Evolutionary conservation across 1,140 invertebrate species (phyloP).

Genomic region (Apocrypta bakeri): DNA sequence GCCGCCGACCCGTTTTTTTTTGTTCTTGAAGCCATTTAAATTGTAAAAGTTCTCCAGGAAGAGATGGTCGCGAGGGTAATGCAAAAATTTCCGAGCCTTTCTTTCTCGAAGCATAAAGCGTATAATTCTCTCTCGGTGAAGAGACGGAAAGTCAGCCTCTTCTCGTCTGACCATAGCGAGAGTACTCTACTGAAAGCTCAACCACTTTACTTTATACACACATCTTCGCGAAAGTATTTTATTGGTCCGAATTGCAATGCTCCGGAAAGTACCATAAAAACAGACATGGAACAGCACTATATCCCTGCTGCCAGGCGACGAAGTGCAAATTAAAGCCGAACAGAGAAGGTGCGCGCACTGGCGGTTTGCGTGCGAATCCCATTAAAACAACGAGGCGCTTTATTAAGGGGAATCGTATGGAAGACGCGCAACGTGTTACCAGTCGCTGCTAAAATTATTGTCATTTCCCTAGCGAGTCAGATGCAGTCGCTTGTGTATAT

Average conservation of each 20-base stretch:
- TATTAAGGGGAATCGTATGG: background rate
- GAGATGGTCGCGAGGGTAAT: background rate
- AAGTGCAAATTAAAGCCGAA: background rate
- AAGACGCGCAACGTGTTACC: background rate
- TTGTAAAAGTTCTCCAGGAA: background rate
- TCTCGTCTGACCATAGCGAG: background rate
- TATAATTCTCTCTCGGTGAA: background rate
- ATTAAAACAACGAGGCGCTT: constrained; percentile 1
- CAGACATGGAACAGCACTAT: background rate
- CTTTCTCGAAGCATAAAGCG: background rate
- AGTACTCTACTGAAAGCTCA: background rate
- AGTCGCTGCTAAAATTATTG: constrained; percentile 1
- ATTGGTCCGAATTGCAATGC: background rate
- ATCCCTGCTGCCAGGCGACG: background rate
- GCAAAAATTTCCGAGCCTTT: too few relatives aligned
- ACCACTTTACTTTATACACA: background rate
- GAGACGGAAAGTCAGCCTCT: background rate
- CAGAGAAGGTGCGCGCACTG: background rate
- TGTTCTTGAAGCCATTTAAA: background rate
- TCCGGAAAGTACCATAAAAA: background rate
- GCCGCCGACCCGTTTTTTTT: background rate
- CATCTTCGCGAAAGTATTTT: background rate
- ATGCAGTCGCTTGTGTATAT: background rate
- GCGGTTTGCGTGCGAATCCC: constrained; percentile 41
- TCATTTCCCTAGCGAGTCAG: background rate